Base-by-base conservation (phyloP, 2,888 invertebrate genomes). In the Pharmacophagus antenor region DNA sequence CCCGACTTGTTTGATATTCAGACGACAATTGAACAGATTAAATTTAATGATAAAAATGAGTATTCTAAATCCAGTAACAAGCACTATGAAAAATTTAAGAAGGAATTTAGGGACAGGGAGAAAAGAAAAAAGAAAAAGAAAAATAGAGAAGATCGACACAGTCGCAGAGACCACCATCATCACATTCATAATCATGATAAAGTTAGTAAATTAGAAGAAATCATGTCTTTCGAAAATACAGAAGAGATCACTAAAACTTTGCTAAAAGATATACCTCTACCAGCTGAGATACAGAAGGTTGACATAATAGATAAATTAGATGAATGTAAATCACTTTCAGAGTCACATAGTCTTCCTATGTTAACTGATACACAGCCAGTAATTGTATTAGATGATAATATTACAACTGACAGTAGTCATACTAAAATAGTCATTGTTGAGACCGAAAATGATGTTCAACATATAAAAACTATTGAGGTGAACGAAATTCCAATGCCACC, bases 121-220 rank as follows among this genome's bases (percentile, higher is more conserved):
- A 96, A 96, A 84, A 96, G 96, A 78, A 94, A 95, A 70, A 96
- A 96, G 79, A 94, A 95, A 70, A 96, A 96, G 79, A 95, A 94
- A 74, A 95, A 93, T 56, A 95, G 94, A 77, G 96, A 96, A 70
- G 96, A 96, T 63, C 92, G 93, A 65, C 93, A 94, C 66, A 93
- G 92, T 71, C 93, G 94, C 41, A 93, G 92, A 73, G 92, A 93
- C 63, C 93, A 93, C 63, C 93, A 94, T 71, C 93, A 94, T 70
- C 94, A 95, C 74, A 93, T 93, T 74, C 93, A 93, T 64, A 92
- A 92, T 65, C 92, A 92, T 65, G 92, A 92, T 52, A 92, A 92
- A 70, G 57, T 67, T 23, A 79, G 79, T 37, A 86, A 79, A 73
- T 61, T 80, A 23, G 78, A 79, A 42, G 69, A 78, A 58, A 62